These are phyloP conservation scores for Rana temporaria DNA, from an alignment of 2,113 vertebrate genomes.

Conservation along the genomic window DNA sequence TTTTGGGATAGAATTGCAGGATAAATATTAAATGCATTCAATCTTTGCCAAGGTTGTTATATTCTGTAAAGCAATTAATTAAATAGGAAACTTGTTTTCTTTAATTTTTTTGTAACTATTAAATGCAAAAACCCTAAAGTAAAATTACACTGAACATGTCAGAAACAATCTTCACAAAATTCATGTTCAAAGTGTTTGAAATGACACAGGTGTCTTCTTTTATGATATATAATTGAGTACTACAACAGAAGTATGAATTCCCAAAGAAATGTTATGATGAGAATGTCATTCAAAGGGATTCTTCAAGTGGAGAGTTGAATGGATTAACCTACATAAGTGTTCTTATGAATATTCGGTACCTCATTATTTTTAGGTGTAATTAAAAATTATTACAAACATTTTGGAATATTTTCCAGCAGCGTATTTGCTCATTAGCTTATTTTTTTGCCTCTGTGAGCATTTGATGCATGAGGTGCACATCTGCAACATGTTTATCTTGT, in stretches of 20 bases:
- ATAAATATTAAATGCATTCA: slow-evolving; percentile 46
- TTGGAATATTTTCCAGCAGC: slow-evolving; percentile 9
- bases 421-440: slow-evolving; percentile 3
- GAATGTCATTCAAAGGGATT: slow-evolving; percentile 21
- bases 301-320: slow-evolving; percentile 28
- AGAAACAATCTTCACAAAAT: neutral
- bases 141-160: neutral
- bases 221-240: slow-evolving; percentile 27
- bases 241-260: slow-evolving; percentile 30
- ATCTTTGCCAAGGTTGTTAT: slow-evolving; percentile 35
- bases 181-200: slow-evolving; percentile 12
- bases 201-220: slow-evolving; percentile 43
- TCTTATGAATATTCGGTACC: slow-evolving; percentile 48
- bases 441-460: neutral
- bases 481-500: neutral
- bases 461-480: neutral
- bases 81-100: slow-evolving; percentile 6
- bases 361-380: slow-evolving; percentile 29
- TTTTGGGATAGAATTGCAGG: neutral
- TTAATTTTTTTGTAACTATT: neutral
- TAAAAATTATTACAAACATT: slow-evolving; percentile 30
- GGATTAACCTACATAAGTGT: slow-evolving; percentile 50
- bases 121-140: neutral
- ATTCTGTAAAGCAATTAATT: slow-evolving; percentile 41
- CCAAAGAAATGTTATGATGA: slow-evolving; percentile 23